Evolutionary conservation across 2,888 invertebrate genomes (phyloP).

Genomic region (Odiellus spinosus): DNA sequence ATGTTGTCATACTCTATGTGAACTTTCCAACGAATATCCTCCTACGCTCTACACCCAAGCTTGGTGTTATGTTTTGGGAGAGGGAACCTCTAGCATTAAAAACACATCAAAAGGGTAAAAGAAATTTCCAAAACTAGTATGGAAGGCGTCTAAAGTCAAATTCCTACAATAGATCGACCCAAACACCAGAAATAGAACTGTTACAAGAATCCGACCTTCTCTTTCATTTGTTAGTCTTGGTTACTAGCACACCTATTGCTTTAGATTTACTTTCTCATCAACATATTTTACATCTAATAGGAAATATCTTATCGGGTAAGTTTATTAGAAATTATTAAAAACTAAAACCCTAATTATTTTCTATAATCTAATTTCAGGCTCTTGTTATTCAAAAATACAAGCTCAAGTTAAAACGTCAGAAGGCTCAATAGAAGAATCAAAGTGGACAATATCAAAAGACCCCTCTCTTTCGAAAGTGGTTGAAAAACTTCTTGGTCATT

Average conservation of each 20-base stretch:
- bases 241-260: conserved; percentile 37
- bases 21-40: conserved; percentile 46
- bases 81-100: too few species aligned
- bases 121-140: too few species aligned
- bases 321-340: too few species aligned
- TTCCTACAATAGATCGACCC: too few species aligned
- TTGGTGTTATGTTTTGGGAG: conserved; percentile 13
- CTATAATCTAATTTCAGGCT: too few species aligned
- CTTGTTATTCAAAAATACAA: background rate
- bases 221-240: conserved; percentile 21
- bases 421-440: conserved; percentile 21
- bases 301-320: conserved; percentile 37
- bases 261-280: conserved; percentile 40
- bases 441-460: conserved; percentile 28
- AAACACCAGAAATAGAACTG: background rate
- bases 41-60: conserved; percentile 39
- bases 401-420: background rate
- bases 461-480: conserved; percentile 37
- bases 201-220: conserved; percentile 6
- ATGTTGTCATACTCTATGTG: conserved; percentile 48
- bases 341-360: too few species aligned
- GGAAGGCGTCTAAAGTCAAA: too few species aligned
- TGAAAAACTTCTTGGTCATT: conserved; percentile 48
- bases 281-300: conserved; percentile 36
- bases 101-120: too few species aligned